Percentiles rank a stretch among this genome's conserved stretches.
phyloP scores from a whole-genome alignment of 1,140 invertebrate genomes.

The Megathymus violae region DNA sequence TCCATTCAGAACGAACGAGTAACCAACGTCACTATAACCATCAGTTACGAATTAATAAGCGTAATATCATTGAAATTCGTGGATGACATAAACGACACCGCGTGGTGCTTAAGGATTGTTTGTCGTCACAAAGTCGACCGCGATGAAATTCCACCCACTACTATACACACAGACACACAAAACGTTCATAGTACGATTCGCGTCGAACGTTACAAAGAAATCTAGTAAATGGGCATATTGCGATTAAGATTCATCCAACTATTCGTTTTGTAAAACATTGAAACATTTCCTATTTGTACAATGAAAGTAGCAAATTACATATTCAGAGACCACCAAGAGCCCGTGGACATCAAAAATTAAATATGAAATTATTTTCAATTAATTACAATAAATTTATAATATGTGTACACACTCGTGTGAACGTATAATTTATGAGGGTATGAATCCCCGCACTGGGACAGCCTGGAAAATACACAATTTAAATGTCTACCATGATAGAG shows the following conservation, averaged over 20 bases:
- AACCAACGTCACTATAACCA: not conserved
- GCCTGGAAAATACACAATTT: no score
- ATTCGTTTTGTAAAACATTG: not conserved
- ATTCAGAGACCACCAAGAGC: no score
- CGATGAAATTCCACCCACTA: not conserved
- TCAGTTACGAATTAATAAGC: not conserved
- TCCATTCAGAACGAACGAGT: not conserved
- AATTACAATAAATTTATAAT: no score
- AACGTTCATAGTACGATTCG: not conserved
- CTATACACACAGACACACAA: not conserved
- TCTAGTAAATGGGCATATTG: not conserved
- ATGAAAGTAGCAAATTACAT: not conserved
- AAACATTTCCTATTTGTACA: not conserved
- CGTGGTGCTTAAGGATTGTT: no score
- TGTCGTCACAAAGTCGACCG: no score
- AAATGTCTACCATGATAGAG: no score
- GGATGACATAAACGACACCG: no score
- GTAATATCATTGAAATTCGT: not conserved
- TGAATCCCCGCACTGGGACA: no score
- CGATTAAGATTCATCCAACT: not conserved
- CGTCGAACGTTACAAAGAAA: not conserved
- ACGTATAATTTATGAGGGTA: no score
- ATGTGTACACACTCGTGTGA: no score
- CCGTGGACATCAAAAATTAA: no score
- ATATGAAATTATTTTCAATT: no score